A percentile compares a stretch with the other conserved stretches of the same genome.
phyloP scores from a whole-genome alignment of 2,888 invertebrate genomes.

The Pantelozetes paolii region DNA sequence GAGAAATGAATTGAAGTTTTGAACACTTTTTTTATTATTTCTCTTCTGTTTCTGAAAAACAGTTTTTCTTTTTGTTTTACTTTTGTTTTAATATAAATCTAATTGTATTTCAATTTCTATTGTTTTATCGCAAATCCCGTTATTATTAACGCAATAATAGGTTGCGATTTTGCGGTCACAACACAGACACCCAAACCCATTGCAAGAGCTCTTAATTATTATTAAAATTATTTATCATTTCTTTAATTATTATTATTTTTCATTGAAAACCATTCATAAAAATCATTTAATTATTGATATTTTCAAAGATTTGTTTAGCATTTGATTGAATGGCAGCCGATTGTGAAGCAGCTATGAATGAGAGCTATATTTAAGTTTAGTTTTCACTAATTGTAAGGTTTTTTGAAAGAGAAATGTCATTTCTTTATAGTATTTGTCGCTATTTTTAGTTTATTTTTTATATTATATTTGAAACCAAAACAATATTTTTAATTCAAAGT shows the following conservation, averaged over 20 bases:
- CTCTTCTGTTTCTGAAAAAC: not conserved
- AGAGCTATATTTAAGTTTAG: not conserved
- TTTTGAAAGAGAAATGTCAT: not conserved
- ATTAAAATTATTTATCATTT: constrained; percentile 29
- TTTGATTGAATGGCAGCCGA: constrained; percentile 32
- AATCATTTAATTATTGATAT: constrained; percentile 17
- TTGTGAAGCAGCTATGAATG: not conserved
- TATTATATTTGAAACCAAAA: not conserved
- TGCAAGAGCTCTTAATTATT: not conserved
- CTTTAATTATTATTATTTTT: not conserved
- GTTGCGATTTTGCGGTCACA: constrained; percentile 37
- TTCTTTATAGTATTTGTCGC: constrained; percentile 7
- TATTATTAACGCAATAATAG: constrained; percentile 33
- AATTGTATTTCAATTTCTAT: not conserved
- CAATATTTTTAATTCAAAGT: not conserved
- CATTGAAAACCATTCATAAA: constrained; percentile 18
- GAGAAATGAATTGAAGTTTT: not conserved
- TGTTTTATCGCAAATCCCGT: constrained; percentile 25
- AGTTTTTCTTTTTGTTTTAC: not conserved
- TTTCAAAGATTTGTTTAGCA: not conserved
- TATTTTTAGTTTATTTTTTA: constrained; percentile 9
- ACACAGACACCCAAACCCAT: not conserved
- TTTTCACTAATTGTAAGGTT: not conserved
- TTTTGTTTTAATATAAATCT: constrained; percentile 20
- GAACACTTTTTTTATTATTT: not conserved